Percentiles rank a stretch among this genome's conserved stretches.
These are phyloP conservation scores for Tetraneura akinire DNA, from an alignment of 1,140 invertebrate species.

Conservation along the genomic window DNA sequence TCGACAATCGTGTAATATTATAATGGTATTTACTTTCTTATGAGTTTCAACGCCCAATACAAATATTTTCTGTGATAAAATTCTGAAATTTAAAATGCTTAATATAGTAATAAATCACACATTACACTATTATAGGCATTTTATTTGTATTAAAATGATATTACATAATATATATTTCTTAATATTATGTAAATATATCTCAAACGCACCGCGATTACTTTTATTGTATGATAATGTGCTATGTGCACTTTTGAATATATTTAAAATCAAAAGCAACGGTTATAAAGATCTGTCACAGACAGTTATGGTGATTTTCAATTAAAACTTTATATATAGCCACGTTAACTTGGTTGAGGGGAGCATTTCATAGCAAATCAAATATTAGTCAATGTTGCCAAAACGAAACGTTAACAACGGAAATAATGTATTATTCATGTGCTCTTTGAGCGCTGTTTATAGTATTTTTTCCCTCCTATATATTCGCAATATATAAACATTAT, in stretches of 20 bases:
- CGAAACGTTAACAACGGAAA: slow-evolving; percentile 35
- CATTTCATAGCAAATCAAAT: slow-evolving; percentile 33
- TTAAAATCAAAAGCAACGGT: not conserved
- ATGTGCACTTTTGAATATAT: not conserved
- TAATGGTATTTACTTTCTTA: too few species aligned
- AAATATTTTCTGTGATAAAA: too few species aligned
- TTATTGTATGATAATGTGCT: not conserved
- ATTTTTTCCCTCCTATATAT: slow-evolving; percentile 14
- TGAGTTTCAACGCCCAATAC: too few species aligned
- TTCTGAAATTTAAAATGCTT: too few species aligned
- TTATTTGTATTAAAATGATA: too few species aligned
- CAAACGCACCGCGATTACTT: too few species aligned
- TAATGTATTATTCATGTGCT: slow-evolving; percentile 48
- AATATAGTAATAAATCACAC: too few species aligned
- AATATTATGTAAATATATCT: too few species aligned
- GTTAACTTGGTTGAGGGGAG: slow-evolving; percentile 2
- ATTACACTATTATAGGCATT: too few species aligned
- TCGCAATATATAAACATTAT: not conserved
- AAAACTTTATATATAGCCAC: slow-evolving; percentile 9
- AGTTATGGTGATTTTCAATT: slow-evolving; percentile 27
- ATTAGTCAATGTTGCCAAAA: slow-evolving; percentile 39
- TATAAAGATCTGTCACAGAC: not conserved
- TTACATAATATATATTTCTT: too few species aligned
- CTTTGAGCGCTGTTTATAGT: slow-evolving; percentile 26
- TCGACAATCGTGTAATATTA: too few species aligned